A percentile compares a stretch with the other conserved stretches of the same genome.
Evolutionary conservation across 2,797 vertebrate species (phyloP).

Genomic region (Geranospiza caerulescens): DNA sequence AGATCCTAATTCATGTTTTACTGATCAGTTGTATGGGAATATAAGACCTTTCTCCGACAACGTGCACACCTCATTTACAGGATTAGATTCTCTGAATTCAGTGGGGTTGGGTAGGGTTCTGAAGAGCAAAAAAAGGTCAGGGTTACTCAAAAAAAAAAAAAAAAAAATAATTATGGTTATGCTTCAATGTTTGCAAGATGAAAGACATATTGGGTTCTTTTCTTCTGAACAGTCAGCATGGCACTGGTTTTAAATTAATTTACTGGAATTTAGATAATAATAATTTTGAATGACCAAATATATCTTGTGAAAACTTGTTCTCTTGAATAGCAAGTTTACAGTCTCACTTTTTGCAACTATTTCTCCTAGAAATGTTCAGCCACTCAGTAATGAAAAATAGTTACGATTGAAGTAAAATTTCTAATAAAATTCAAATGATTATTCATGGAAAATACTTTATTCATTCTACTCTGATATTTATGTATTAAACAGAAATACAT

Average conservation of each 20-base stretch:
- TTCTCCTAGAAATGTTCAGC: not conserved
- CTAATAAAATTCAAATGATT: conserved; percentile 33
- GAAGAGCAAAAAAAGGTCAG: not conserved
- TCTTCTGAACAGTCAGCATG: not conserved
- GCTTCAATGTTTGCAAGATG: not conserved
- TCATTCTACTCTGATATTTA: conserved; percentile 24
- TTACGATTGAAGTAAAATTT: not conserved
- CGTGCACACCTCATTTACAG: not conserved
- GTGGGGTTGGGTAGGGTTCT: not conserved
- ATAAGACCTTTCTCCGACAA: not conserved
- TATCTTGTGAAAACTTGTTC: not conserved
- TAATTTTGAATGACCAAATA: not conserved
- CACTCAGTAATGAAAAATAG: not conserved
- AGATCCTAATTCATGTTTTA: not conserved
- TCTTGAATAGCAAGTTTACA: not conserved
- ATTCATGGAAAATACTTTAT: conserved; percentile 16
- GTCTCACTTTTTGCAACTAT: not conserved
- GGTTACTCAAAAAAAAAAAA: not conserved
- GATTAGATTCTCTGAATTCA: not conserved
- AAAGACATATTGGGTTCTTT: not conserved
- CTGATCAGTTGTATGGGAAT: not conserved
- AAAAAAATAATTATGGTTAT: not conserved
- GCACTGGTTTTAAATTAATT: not conserved
- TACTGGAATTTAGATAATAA: not conserved
- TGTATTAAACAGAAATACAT: not conserved